Evolutionary conservation across 2,113 vertebrate genomes (phyloP), one percentile per base, ranked within the genome.

Genomic region (Nothobranchius kuhntae): DNA sequence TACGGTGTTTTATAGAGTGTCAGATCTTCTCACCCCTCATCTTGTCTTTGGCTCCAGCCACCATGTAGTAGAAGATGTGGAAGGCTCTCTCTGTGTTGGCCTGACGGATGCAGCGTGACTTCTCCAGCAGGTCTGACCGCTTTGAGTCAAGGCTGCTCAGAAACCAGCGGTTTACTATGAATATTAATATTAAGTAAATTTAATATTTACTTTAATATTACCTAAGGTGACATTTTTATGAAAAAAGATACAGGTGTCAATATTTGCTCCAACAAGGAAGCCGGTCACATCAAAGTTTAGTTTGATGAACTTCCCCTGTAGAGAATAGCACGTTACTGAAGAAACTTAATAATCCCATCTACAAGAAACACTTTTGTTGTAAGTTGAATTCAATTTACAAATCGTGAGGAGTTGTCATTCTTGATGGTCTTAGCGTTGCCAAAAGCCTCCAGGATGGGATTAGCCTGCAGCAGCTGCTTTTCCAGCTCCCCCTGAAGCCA

Each of bases 351-450:
- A 0, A 40, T n/a, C 5, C 30, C 30, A 30, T 46, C 57, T 12
- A 6, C 13, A 8, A 6, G 2, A 2, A 9, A 51, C 2, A 14
- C 21, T 11, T 6, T 1, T 4, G 17, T 13, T 5, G 1, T 21
- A 17, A 0, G 4, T 12, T 7, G 15, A 58, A 30, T 0, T 0
- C 61, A 35, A 47, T 12, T 9, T 62, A 99, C 96, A 68, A 99
- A 99, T 84, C 96, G 93, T 2, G 97, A 99, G 21, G 97, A 99
- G 91, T 99, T 99, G 89, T 99, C 97, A 1, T 99, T 99, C 87
- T 99, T 99, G 91, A 98, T 96, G 61, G 97, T 99, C 88, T 99
- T 99, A 9, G 96, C 97, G 3, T 99, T 99, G 76, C 97, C 97
- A 1, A 98, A 99, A 1, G 96, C 97, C 84, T 99, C 97, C 91